phyloP scores from a whole-genome alignment of 2,797 vertebrate species.

The Lepilemur septentrionalis region DNA sequence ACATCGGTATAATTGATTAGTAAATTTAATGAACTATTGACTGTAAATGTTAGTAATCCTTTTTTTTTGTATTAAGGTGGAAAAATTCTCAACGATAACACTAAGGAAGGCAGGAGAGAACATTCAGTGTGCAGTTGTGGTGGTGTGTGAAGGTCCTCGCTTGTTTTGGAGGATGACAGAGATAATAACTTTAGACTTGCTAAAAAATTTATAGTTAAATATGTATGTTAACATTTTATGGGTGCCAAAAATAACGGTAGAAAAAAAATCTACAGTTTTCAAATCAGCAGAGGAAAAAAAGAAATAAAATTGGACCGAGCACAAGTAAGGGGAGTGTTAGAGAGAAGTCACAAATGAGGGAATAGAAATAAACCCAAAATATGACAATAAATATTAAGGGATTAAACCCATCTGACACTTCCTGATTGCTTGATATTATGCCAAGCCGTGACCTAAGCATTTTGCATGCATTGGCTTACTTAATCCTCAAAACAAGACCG shows the following conservation, averaged over 20 bases:
- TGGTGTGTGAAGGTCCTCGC: background rate
- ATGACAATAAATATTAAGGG: background rate
- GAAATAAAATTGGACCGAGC: background rate
- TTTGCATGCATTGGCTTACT: background rate
- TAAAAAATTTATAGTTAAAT: conserved; percentile 35
- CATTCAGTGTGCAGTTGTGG: background rate
- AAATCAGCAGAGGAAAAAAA: background rate
- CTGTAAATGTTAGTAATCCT: conserved; percentile 12
- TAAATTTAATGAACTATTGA: conserved; percentile 7
- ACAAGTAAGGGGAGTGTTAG: background rate
- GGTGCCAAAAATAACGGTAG: background rate
- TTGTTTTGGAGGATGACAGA: background rate
- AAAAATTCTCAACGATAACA: background rate
- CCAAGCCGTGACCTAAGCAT: background rate
- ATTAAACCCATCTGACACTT: background rate
- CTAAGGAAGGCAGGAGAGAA: background rate
- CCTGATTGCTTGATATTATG: background rate
- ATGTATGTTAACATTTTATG: conserved; percentile 17
- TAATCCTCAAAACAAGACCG: background rate
- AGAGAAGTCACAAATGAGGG: background rate
- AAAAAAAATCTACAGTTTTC: background rate
- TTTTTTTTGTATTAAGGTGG: background rate
- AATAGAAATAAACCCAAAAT: conserved; percentile 13
- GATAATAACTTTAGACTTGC: background rate
- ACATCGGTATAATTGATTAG: background rate